phyloP scores from a whole-genome alignment of 2,113 vertebrate species.

The Leucoraja erinaceus region DNA sequence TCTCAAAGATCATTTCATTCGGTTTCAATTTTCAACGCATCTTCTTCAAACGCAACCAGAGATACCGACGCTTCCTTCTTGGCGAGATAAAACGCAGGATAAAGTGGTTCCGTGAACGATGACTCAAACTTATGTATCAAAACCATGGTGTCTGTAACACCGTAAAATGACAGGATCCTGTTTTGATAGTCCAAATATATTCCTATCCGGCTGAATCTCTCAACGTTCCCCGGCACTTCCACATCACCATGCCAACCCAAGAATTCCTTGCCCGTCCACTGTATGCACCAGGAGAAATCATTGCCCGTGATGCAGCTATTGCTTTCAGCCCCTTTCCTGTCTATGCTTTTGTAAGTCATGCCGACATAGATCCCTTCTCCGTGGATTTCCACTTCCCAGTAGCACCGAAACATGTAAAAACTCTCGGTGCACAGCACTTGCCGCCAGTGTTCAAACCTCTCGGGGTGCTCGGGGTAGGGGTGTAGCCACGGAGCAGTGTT shows the following conservation, averaged over 20 bases:
- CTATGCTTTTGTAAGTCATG: slow-evolving; percentile 58
- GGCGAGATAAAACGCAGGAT: slow-evolving; percentile 66
- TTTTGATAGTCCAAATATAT: slow-evolving; percentile 56
- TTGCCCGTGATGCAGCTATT: slow-evolving; percentile 61
- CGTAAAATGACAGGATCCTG: slow-evolving; percentile 59
- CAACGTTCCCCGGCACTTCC: slow-evolving; percentile 51
- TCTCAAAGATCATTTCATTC: background rate
- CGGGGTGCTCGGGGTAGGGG: slow-evolving; percentile 58
- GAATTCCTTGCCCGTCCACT: slow-evolving; percentile 57
- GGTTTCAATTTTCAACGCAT: background rate
- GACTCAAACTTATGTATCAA: slow-evolving; percentile 57
- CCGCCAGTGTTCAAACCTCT: slow-evolving; percentile 61
- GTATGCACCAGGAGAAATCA: slow-evolving; percentile 65
- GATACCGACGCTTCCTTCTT: slow-evolving; percentile 67
- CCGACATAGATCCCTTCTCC: slow-evolving; percentile 61
- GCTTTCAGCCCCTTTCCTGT: slow-evolving; percentile 55
- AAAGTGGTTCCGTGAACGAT: slow-evolving; percentile 64
- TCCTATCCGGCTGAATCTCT: slow-evolving; percentile 53
- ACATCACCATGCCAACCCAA: slow-evolving; percentile 59
- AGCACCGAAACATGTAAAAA: slow-evolving; percentile 62
- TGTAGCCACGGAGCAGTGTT: slow-evolving; percentile 70
- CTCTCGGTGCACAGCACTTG: slow-evolving; percentile 63
- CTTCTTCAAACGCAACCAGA: slow-evolving; percentile 44
- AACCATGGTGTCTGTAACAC: slow-evolving; percentile 49
- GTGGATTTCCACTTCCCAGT: slow-evolving; percentile 57